Base-by-base conservation (phyloP, 2,113 vertebrate species). In the Antennarius striatus region DNA sequence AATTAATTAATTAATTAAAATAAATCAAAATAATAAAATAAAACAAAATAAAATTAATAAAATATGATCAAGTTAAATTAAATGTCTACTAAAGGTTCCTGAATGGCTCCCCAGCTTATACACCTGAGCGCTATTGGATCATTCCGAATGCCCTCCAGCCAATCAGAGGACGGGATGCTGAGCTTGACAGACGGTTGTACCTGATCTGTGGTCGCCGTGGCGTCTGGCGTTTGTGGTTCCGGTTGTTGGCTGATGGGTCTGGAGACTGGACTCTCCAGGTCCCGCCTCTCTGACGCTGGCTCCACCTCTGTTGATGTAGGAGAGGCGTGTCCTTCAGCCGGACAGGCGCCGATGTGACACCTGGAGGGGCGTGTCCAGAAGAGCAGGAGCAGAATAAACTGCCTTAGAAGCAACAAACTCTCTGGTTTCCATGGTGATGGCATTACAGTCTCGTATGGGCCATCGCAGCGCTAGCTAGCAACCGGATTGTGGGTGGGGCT, bases 221-320 rank as follows among this genome's bases (percentile, higher is more conserved):
- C 56, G 29, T 54, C 56, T 58, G 51, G 39, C 15, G 30, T n/a
- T 12, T 45, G 59, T 3, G 55, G 48, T 40, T 80, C 36, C n/a
- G 76, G 66, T 30, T 86, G 82, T 3, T 77, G 62, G 6, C 54
- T 72, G 52, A 71, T 17, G 0, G 70, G 36, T 15, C 58, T 58
- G 14, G 42, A 10, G 5, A n/a, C 45, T 0, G 55, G 70, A 60
- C 69, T 81, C 10, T 81, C 73, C 68, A 73, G 53, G 49, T 82
- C 73, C 58, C 64, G 74, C 30, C 1, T 71, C 39, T 84, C 67
- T 0, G 67, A 63, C 0, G 53, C 59, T 1, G 67, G 79, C 8
- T 88, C 79, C 3, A 17, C 70, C 3, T 75, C 65, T 0, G 65
- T 77, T 0, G 79, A 75, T 1, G 69, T 67, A 15, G 64, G 45